A percentile compares a stretch with the other conserved stretches of the same genome.
Conservation (phyloP, 2,797 vertebrate genomes). For the Acanthis flammea region DNA sequence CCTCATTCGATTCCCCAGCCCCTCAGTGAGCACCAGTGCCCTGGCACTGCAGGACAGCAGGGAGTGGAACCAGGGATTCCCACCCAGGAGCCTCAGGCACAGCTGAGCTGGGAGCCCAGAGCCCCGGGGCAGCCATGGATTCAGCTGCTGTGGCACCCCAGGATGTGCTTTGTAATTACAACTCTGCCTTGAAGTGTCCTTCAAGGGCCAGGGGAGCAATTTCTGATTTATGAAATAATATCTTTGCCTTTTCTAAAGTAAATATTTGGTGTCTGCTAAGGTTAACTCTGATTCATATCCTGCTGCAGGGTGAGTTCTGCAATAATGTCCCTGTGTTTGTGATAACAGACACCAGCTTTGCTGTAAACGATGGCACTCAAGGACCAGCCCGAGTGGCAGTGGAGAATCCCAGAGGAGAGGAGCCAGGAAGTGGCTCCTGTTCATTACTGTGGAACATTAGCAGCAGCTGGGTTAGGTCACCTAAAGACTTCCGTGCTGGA, state of each 20-base stretch:
- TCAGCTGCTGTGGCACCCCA: background rate
- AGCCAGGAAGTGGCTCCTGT: background rate
- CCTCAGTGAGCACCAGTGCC: background rate
- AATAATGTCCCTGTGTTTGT: conserved; percentile 42
- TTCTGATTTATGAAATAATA: conserved; percentile 74
- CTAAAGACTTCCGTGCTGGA: background rate
- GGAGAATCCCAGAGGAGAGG: conserved; percentile 11
- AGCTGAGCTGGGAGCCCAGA: background rate
- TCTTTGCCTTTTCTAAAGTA: conserved; percentile 56
- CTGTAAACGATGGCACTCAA: conserved; percentile 30
- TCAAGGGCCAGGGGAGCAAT: conserved; percentile 52
- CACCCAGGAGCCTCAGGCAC: background rate
- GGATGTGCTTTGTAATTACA: background rate
- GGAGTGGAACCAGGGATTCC: background rate
- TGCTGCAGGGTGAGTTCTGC: conserved; percentile 50
- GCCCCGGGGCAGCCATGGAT: background rate
- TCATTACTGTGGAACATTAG: conserved; percentile 21
- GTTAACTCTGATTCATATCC: conserved; percentile 62
- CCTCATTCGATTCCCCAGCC: background rate
- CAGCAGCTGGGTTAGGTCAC: background rate
- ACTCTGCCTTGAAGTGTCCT: conserved; percentile 22
- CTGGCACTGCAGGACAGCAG: background rate
- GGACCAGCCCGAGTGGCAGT: conserved; percentile 5
- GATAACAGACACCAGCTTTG: conserved; percentile 52
- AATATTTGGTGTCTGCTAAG: conserved; percentile 52